These are phyloP conservation scores for Selenia dentaria DNA, from an alignment of 2,888 invertebrate species.

Conservation along the genomic window DNA sequence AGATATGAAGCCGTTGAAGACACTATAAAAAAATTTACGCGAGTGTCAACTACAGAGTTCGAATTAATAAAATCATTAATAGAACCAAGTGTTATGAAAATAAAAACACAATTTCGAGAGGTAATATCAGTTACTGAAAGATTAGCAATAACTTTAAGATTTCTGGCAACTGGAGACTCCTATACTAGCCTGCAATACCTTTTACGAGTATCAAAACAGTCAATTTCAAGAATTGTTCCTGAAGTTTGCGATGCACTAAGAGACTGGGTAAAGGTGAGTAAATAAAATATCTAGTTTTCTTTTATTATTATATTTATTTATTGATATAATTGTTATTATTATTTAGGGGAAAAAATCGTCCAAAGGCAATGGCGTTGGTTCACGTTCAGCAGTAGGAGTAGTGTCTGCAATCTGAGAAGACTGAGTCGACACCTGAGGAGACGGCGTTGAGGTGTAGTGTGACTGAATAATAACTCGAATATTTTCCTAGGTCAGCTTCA, in stretches of 20 bases:
- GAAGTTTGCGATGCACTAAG: conserved; percentile 10
- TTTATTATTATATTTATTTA: conserved; percentile 31
- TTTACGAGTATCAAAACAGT: too few species aligned
- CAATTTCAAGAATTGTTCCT: conserved; percentile 10
- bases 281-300: conserved; percentile 9
- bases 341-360: not conserved
- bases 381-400: conserved; percentile 10
- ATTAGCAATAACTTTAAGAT: conserved; percentile 20
- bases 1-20: conserved; percentile 17
- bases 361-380: conserved; percentile 4
- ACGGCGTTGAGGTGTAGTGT: conserved; percentile 13
- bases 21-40: conserved; percentile 40
- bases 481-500: too few species aligned
- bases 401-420: conserved; percentile 9
- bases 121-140: conserved; percentile 16
- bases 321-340: conserved; percentile 8
- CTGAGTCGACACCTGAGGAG: conserved; percentile 3
- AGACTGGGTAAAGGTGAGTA: conserved; percentile 10
- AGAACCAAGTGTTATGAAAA: conserved; percentile 13
- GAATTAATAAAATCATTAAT: conserved; percentile 14
- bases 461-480: conserved; percentile 1
- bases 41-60: conserved; percentile 11
- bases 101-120: conserved; percentile 11
- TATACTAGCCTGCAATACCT: too few species aligned
- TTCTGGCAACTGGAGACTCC: conserved; percentile 2